phyloP scores from a whole-genome alignment of 2,113 vertebrate species.

The Actenoides lindsayi region DNA sequence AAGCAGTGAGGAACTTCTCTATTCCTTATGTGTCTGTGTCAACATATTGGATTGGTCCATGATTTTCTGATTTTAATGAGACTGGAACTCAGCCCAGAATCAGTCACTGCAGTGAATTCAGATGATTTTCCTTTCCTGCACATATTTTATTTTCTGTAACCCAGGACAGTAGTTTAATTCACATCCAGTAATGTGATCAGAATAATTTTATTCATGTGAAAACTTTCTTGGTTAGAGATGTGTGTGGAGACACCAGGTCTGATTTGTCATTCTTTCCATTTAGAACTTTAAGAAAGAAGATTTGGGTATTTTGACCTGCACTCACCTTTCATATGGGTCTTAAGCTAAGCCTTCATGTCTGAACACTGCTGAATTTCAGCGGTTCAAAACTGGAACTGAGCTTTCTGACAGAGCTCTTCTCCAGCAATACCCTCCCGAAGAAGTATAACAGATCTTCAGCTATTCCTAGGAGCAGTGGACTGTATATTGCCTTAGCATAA shows the following conservation, averaged over 20 bases:
- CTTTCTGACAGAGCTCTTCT: background rate
- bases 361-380: background rate
- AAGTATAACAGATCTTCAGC: background rate
- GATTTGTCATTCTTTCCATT: background rate
- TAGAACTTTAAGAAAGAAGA: background rate
- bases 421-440: background rate
- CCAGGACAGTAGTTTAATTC: constrained; percentile 2
- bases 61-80: constrained; percentile 56
- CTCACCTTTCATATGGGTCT: background rate
- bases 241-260: background rate
- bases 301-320: background rate
- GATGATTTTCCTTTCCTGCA: constrained; percentile 25
- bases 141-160: constrained; percentile 41
- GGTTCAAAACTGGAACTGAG: background rate
- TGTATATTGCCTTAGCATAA: background rate
- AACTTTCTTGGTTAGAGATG: background rate
- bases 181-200: background rate
- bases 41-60: constrained; percentile 22
- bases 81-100: constrained; percentile 48
- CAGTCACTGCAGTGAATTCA: constrained; percentile 39
- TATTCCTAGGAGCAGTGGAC: background rate
- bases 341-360: background rate
- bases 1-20: background rate
- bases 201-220: constrained; percentile 4
- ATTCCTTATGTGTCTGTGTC: constrained; percentile 12